phyloP scores from a whole-genome alignment of 1,140 invertebrate genomes.

The Lepidurus packardi region DNA sequence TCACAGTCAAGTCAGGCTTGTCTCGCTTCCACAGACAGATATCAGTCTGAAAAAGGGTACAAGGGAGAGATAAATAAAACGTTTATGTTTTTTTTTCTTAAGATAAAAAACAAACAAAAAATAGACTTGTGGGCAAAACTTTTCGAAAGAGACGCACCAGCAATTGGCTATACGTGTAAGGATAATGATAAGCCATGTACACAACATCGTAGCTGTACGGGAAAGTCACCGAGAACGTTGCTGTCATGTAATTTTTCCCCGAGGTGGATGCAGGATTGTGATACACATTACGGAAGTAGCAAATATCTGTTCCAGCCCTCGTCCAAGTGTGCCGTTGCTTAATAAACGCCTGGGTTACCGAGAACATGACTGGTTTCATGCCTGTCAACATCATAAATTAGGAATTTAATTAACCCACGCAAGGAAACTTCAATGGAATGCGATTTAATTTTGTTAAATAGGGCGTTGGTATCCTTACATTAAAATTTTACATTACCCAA shows the following conservation, averaged over 20 bases:
- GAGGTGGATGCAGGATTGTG: constrained; percentile 31
- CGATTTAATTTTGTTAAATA: too few relatives aligned
- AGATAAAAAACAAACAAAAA: not conserved
- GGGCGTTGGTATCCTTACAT: too few relatives aligned
- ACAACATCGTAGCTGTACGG: constrained; percentile 70
- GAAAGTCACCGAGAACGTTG: constrained; percentile 76
- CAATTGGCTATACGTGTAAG: constrained; percentile 77
- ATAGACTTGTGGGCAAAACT: constrained; percentile 19
- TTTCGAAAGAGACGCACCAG: constrained; percentile 50
- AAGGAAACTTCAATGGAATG: too few relatives aligned
- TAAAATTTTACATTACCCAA: too few relatives aligned
- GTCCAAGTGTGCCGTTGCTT: constrained; percentile 60
- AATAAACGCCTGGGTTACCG: constrained; percentile 59
- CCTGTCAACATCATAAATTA: constrained; percentile 46
- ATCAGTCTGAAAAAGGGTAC: constrained; percentile 30
- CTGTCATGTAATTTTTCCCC: constrained; percentile 60
- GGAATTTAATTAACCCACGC: not conserved
- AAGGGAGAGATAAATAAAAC: constrained; percentile 30
- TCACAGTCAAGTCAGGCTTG: constrained; percentile 13
- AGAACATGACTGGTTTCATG: constrained; percentile 88
- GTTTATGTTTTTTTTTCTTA: not conserved
- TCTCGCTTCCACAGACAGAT: constrained; percentile 24
- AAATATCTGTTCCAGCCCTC: constrained; percentile 66
- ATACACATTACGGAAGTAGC: constrained; percentile 63
- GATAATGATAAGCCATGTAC: constrained; percentile 86